Percentiles rank a stretch among this genome's conserved stretches.
Evolutionary conservation across 2,113 vertebrate genomes (phyloP).

Genomic region (Circaetus cinerascens): DNA sequence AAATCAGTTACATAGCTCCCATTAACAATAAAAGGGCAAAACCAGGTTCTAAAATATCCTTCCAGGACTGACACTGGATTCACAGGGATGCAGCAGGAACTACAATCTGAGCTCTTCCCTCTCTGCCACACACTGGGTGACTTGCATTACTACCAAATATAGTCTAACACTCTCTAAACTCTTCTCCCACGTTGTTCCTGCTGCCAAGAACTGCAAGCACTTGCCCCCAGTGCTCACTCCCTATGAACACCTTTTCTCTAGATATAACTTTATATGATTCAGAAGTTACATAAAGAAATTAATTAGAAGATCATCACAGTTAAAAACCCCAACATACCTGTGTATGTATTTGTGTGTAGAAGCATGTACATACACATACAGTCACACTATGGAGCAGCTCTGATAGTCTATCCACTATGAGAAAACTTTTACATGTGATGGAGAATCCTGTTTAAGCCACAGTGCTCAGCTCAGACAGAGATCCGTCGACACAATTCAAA

Average conservation of each 20-base stretch:
- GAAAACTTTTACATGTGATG: background rate
- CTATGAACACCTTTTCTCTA: background rate
- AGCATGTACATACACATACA: too few relatives aligned
- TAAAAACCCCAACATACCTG: background rate
- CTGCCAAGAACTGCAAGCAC: background rate
- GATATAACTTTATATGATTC: background rate
- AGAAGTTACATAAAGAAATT: background rate
- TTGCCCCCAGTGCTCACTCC: background rate
- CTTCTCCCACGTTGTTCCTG: background rate
- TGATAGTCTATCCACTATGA: background rate
- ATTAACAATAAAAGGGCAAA: background rate
- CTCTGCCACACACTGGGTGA: background rate
- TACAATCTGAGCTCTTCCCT: fast-evolving
- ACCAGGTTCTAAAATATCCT: background rate
- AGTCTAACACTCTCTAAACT: background rate
- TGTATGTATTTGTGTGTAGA: background rate
- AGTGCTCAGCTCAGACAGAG: background rate
- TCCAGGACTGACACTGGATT: background rate
- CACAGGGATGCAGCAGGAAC: background rate
- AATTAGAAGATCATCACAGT: background rate
- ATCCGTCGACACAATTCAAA: background rate
- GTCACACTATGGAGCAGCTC: background rate
- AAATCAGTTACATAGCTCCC: background rate
- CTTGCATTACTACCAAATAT: background rate
- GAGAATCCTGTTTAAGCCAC: background rate